These are phyloP conservation scores for Cremastobaeus sp. DNA, from an alignment of 2,888 invertebrate genomes.

Conservation along the genomic window DNA sequence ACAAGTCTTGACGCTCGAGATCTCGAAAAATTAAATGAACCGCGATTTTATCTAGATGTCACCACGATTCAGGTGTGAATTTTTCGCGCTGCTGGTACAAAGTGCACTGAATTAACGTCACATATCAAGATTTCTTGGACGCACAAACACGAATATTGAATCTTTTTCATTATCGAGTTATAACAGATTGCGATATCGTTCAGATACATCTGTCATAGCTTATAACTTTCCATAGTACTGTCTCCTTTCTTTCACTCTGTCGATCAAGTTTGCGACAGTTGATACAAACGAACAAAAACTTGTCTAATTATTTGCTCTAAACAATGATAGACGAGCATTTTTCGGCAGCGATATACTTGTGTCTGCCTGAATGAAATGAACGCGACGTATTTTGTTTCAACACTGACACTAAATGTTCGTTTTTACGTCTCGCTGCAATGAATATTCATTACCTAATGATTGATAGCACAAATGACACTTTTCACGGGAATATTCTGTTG, in stretches of 20 bases:
- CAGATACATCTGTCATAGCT: constrained; percentile 15
- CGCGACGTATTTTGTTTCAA: too few relatives aligned
- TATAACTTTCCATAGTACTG: neutral
- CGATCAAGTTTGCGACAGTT: too few relatives aligned
- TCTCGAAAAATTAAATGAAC: constrained; percentile 22
- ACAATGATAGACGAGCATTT: too few relatives aligned
- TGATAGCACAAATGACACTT: constrained; percentile 1
- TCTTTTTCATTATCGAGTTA: constrained; percentile 27
- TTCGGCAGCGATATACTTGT: neutral
- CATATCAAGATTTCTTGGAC: constrained; percentile 42
- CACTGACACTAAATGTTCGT: neutral
- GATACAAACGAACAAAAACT: too few relatives aligned
- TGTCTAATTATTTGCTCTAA: too few relatives aligned
- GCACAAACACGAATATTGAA: constrained; percentile 12
- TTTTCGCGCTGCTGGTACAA: constrained; percentile 35
- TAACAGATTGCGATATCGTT: constrained; percentile 28
- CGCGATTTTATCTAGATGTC: constrained; percentile 27
- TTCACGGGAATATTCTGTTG: too few relatives aligned
- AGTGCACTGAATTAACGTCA: constrained; percentile 37
- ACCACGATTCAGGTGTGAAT: constrained; percentile 19
- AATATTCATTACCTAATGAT: neutral
- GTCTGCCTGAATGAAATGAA: too few relatives aligned
- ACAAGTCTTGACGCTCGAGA: too few relatives aligned
- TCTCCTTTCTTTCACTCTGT: too few relatives aligned
- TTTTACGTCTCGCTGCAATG: too few relatives aligned